Conservation (phyloP, 92 coral and sea anemone species). For the Hydrozoanthus gracilis region DNA sequence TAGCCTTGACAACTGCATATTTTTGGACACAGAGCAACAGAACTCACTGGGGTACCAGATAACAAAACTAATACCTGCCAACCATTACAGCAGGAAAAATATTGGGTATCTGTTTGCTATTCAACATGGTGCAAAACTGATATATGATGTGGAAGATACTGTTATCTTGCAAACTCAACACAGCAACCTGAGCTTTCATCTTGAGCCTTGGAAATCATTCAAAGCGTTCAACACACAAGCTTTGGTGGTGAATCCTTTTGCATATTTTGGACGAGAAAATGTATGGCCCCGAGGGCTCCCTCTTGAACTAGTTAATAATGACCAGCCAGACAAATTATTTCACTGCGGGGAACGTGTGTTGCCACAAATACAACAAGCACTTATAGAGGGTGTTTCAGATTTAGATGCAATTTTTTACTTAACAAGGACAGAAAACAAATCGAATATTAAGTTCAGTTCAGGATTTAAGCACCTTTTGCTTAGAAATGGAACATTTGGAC, state of each 20-base stretch:
- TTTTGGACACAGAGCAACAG: conserved; percentile 25
- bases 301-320: conserved; percentile 15
- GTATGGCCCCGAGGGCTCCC: conserved; percentile 35
- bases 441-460: neutral
- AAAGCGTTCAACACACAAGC: conserved; percentile 15
- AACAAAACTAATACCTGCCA: conserved; percentile 13
- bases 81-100: conserved; percentile 46
- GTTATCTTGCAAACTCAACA: neutral
- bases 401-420: conserved; percentile 15
- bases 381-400: conserved; percentile 21
- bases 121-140: conserved; percentile 36
- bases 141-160: conserved; percentile 29
- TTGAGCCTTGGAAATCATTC: neutral
- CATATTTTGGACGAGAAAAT: conserved; percentile 26
- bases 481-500: conserved; percentile 40
- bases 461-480: neutral
- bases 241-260: conserved; percentile 19
- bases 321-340: neutral
- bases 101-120: conserved; percentile 38
- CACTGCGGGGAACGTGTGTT: neutral
- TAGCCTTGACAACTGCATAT: conserved; percentile 41
- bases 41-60: conserved; percentile 22
- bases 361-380: conserved; percentile 33
- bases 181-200: conserved; percentile 24
- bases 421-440: conserved; percentile 13